Conservation (phyloP, 2,888 invertebrate genomes). For the Phortica magna region DNA sequence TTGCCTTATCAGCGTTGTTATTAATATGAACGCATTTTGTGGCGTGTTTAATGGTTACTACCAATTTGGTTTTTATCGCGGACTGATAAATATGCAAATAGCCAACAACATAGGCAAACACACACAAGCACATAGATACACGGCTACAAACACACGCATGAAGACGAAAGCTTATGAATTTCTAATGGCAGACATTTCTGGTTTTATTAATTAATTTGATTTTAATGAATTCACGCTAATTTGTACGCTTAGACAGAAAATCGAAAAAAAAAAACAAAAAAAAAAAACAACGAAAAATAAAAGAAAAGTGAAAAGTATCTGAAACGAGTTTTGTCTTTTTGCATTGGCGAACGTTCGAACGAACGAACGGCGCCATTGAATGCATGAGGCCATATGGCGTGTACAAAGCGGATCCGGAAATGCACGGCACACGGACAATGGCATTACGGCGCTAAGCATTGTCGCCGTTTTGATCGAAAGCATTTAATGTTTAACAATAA, state of each 20-base stretch:
- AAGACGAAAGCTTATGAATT: background rate
- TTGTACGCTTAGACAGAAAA: background rate
- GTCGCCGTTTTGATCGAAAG: conserved; percentile 30
- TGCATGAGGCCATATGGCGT: conserved; percentile 30
- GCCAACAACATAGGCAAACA: conserved; percentile 11
- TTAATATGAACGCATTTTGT: conserved; percentile 64
- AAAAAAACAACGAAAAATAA: background rate
- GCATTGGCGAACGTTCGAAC: background rate
- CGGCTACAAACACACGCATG: background rate
- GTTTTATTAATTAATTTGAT: conserved; percentile 41
- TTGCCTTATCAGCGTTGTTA: conserved; percentile 64
- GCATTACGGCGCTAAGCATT: conserved; percentile 40
- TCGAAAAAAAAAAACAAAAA: background rate
- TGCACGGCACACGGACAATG: conserved; percentile 36
- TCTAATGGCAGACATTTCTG: conserved; percentile 28
- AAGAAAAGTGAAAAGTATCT: background rate
- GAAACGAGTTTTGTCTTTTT: background rate
- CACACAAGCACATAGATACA: background rate
- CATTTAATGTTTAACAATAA: conserved; percentile 46
- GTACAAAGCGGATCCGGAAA: conserved; percentile 35
- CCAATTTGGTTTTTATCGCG: conserved; percentile 45
- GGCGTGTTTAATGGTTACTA: conserved; percentile 64
- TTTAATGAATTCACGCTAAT: conserved; percentile 15
- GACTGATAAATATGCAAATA: conserved; percentile 63
- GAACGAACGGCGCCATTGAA: conserved; percentile 3